These are phyloP conservation scores for Clarias laeviceps DNA, from an alignment of 2,797 vertebrate species.

Conservation along the genomic window DNA sequence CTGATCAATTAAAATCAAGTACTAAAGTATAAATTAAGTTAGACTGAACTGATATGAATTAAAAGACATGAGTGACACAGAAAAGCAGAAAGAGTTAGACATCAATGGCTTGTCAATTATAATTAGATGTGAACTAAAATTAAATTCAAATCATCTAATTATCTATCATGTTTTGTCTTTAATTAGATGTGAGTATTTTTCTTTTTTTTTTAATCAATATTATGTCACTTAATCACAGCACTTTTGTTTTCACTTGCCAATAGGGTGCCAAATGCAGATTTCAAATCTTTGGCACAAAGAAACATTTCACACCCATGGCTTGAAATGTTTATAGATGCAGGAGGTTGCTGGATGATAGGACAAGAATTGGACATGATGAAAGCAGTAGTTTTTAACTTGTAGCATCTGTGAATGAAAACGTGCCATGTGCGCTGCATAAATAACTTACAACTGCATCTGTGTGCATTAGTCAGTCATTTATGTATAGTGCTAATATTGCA, in stretches of 20 bases:
- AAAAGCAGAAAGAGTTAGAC: neutral
- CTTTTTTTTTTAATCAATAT: conserved; percentile 33
- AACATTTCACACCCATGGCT: neutral
- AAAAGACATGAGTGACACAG: neutral
- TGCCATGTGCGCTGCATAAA: neutral
- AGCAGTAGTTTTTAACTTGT: neutral
- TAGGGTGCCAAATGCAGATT: conserved; percentile 30
- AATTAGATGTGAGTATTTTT: neutral
- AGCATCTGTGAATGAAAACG: neutral
- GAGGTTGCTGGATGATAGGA: neutral
- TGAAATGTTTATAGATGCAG: conserved; percentile 11
- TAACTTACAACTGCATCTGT: neutral
- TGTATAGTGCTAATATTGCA: neutral
- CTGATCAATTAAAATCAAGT: neutral
- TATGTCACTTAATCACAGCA: conserved; percentile 39
- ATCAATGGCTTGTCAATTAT: neutral
- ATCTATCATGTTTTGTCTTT: neutral
- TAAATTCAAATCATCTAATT: neutral
- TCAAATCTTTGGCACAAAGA: conserved; percentile 7
- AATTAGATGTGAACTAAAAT: neutral
- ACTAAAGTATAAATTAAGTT: neutral
- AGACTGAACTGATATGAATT: neutral
- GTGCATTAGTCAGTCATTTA: neutral
- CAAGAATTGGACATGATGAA: neutral
- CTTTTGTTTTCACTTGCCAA: conserved; percentile 6